Conservation (phyloP, 2,888 invertebrate species). For the Tenthredo notha region DNA sequence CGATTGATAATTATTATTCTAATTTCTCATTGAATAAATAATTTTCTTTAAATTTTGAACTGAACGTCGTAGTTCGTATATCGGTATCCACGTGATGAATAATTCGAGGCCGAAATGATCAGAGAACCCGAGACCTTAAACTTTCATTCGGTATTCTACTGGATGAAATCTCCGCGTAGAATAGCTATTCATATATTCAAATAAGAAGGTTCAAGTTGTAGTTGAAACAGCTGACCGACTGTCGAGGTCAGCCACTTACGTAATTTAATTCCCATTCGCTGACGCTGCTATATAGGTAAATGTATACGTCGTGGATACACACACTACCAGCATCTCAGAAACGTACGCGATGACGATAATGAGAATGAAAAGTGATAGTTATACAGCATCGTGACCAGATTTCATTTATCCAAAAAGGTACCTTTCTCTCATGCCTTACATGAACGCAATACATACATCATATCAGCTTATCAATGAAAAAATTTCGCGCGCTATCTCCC, state of each 20-base stretch:
- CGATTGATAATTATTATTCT: too few species aligned
- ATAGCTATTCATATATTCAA: not conserved
- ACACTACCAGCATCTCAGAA: not conserved
- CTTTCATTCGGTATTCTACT: not conserved
- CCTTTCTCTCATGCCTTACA: not conserved
- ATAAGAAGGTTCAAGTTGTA: slow-evolving; percentile 25
- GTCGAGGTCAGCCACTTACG: slow-evolving; percentile 38
- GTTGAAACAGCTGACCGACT: slow-evolving; percentile 40
- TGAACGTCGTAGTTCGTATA: not conserved
- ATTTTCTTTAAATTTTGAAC: not conserved
- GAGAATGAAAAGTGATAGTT: not conserved
- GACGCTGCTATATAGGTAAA: not conserved
- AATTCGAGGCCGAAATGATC: not conserved
- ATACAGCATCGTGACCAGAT: not conserved
- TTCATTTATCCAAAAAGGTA: not conserved
- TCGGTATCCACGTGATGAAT: not conserved
- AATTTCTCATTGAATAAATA: not conserved
- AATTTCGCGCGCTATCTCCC: not conserved
- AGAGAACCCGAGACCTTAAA: not conserved
- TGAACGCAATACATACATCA: not conserved
- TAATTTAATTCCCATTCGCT: slow-evolving; percentile 37
- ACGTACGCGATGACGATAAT: not conserved
- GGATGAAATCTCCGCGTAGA: slow-evolving; percentile 5
- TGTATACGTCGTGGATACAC: not conserved
- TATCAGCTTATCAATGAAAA: not conserved